Evolutionary conservation across 2,113 vertebrate species (phyloP), one percentile per base, ranked within the genome.

Genomic region (Gnathonemus echidnorhynchus): DNA sequence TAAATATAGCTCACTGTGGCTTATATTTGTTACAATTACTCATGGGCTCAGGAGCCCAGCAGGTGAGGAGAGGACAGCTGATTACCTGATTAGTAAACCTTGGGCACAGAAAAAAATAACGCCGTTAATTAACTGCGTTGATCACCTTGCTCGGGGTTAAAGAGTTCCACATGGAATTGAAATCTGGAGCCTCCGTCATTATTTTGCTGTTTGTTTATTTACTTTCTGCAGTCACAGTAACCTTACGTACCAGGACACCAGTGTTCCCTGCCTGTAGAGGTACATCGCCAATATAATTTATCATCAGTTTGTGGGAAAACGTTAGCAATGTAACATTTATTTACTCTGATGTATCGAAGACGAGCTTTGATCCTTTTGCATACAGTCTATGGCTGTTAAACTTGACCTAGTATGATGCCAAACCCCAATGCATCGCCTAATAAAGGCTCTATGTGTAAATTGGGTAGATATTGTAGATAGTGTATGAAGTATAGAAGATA

Each of bases 21-120:
- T 53, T 17, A 87, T 87, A 87, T 87, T 52, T 53, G 3, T 53
- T 39, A 87, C 48, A 53, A 87, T 87, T 87, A 87, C 27, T 35
- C 27, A 24, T 39, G 27, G 86, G n/a, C 46, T 31, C 46, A 39
- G 31, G 39, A 31, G n/a, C 50, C n/a, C 50, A 87, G 86, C 86
- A 19, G 86, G 31, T 87, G 50, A 35, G 86, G 86, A 87, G 46
- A 39, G 50, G n/a, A 53, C 50, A 87, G 49, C 86, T 87, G 86
- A 52, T 87, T 87, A 53, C 53, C n/a, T 56, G 27, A 87, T 52
- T 53, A 53, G 86, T 31, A 52, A 87, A 53, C 50, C 48, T 87
- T 27, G n/a, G 31, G 24, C 31, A 53, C 15, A 35, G 19, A 87
- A 53, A 87, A 53, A 87, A 86, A 49, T 21, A 70, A 27, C 62